Evolutionary conservation across 2,113 vertebrate genomes (phyloP).

Genomic region (Xenopus laevis): DNA sequence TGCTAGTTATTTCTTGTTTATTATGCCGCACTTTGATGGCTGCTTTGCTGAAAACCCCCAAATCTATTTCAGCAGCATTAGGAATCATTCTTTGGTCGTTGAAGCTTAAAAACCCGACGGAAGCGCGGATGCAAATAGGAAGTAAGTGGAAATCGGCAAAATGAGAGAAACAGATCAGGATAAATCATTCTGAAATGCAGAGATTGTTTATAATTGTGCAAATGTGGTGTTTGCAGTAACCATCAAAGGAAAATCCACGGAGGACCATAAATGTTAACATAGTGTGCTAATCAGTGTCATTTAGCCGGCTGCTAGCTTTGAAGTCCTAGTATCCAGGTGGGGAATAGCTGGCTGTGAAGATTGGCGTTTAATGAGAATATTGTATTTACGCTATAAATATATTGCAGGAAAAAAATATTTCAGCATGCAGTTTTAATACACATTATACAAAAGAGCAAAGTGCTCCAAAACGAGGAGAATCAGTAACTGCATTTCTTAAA

Average conservation of each 20-base stretch:
- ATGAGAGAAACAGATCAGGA: slow-evolving; percentile 31
- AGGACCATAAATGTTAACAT: slow-evolving; percentile 43
- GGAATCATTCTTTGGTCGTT: too few relatives aligned
- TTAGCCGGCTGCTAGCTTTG: slow-evolving; percentile 34
- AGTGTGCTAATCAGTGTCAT: slow-evolving; percentile 42
- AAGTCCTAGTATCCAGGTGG: slow-evolving; percentile 23
- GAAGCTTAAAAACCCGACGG: too few relatives aligned
- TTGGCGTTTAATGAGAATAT: slow-evolving; percentile 24
- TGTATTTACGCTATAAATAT: slow-evolving; percentile 45
- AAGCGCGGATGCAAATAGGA: background rate
- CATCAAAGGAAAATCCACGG: slow-evolving; percentile 25
- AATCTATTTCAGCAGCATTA: too few relatives aligned
- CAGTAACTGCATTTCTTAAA: background rate
- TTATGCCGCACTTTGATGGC: too few relatives aligned
- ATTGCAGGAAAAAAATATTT: slow-evolving; percentile 32
- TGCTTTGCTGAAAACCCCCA: too few relatives aligned
- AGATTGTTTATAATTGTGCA: slow-evolving; percentile 27
- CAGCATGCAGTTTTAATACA: slow-evolving; percentile 1
- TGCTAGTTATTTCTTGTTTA: too few relatives aligned
- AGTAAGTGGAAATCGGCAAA: background rate
- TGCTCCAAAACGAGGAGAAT: too few relatives aligned
- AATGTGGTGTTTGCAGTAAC: slow-evolving; percentile 41
- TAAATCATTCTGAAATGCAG: slow-evolving; percentile 10
- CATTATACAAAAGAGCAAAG: background rate
- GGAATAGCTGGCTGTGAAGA: slow-evolving; percentile 37